phyloP scores from a whole-genome alignment of 1,140 invertebrate species.

The Drosophila ananassae region DNA sequence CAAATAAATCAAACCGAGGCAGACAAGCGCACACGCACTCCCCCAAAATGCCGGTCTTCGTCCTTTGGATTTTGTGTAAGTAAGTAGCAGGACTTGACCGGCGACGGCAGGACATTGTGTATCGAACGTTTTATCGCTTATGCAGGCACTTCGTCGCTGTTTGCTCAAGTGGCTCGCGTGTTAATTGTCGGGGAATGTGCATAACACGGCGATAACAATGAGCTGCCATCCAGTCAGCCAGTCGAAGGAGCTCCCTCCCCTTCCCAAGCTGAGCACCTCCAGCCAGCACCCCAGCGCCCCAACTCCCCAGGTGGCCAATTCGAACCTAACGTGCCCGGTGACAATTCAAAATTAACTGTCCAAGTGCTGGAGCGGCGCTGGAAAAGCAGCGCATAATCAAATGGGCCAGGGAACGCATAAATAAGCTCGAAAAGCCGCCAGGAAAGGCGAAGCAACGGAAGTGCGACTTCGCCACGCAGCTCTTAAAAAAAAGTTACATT shows the following conservation, averaged over 20 bases:
- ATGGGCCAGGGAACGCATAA: slow-evolving; percentile 38
- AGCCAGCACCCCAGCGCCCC: no score
- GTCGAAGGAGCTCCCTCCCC: not conserved
- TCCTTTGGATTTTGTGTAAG: slow-evolving; percentile 17
- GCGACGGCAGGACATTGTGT: slow-evolving; percentile 52
- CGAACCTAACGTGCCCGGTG: slow-evolving; percentile 71
- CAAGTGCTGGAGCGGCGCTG: slow-evolving; percentile 54
- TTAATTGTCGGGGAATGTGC: slow-evolving; percentile 81
- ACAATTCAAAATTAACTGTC: slow-evolving; percentile 81
- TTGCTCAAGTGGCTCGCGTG: slow-evolving; percentile 78
- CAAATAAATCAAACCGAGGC: slow-evolving; percentile 72
- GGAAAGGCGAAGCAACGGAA: slow-evolving; percentile 21
- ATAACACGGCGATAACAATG: slow-evolving; percentile 76
- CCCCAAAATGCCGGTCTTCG: not conserved
- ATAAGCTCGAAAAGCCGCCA: slow-evolving; percentile 32
- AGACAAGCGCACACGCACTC: slow-evolving; percentile 57
- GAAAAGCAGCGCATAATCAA: slow-evolving; percentile 68
- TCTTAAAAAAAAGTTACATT: slow-evolving; percentile 6
- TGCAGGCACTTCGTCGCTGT: slow-evolving; percentile 68
- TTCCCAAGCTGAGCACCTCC: not conserved
- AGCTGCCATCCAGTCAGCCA: slow-evolving; percentile 21
- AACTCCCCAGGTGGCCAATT: slow-evolving; percentile 13
- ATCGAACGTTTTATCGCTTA: slow-evolving; percentile 79
- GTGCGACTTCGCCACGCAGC: slow-evolving; percentile 46
- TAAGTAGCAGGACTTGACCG: slow-evolving; percentile 36